Conservation (phyloP, 2,797 vertebrate species). For the Xiphorhynchus erythropygius region DNA sequence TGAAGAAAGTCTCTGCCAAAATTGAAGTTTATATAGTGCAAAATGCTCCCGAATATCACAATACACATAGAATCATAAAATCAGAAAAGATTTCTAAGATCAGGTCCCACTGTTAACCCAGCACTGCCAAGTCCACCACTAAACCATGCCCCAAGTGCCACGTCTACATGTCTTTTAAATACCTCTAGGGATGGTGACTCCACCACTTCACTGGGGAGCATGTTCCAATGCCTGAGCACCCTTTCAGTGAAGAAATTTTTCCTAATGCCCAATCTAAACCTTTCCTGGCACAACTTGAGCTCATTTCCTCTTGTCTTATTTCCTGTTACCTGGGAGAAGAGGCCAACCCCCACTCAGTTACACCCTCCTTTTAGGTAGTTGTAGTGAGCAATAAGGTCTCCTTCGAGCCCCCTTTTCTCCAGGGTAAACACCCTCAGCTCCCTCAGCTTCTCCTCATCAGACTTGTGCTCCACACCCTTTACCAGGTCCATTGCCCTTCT, state of each 20-base stretch:
- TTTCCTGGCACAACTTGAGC: background rate
- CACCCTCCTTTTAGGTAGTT: background rate
- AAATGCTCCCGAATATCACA: background rate
- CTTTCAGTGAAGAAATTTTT: background rate
- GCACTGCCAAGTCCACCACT: background rate
- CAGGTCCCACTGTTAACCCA: background rate
- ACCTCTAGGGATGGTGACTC: background rate
- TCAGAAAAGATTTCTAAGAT: background rate
- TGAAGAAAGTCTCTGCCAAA: background rate
- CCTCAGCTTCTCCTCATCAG: background rate
- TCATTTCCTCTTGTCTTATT: background rate
- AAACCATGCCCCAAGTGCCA: background rate
- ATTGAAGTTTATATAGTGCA: background rate
- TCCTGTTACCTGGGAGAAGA: background rate
- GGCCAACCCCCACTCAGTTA: background rate
- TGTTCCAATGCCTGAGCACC: background rate
- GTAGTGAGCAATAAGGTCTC: rapidly evolving
- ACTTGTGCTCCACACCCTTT: background rate
- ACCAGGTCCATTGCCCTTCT: rapidly evolving
- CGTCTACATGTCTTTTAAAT: background rate
- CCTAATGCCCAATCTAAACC: background rate
- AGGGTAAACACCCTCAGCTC: rapidly evolving
- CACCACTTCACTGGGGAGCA: background rate
- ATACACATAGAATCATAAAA: background rate
- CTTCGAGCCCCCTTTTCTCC: background rate